phyloP scores from a whole-genome alignment of 64 coral and sea anemone species.

The Pocillopora damicornis region DNA sequence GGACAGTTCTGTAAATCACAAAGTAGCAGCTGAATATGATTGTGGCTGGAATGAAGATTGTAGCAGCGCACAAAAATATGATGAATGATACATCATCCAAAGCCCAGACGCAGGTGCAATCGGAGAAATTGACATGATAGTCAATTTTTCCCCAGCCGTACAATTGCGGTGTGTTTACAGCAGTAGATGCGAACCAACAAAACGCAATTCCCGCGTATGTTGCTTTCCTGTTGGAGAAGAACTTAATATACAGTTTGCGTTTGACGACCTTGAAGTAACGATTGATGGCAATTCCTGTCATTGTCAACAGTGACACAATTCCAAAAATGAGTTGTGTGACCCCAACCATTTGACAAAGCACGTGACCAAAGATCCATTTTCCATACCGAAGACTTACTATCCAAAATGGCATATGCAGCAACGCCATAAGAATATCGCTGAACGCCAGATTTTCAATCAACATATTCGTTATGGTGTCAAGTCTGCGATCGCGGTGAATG shows the following conservation, averaged over 20 bases:
- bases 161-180: slow-evolving; percentile 38
- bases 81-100: slow-evolving; percentile 34
- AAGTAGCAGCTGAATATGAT: slow-evolving; percentile 53
- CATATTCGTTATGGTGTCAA: slow-evolving; percentile 45
- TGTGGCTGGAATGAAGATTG: slow-evolving; percentile 26
- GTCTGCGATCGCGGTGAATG: slow-evolving; percentile 24
- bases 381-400: slow-evolving; percentile 33
- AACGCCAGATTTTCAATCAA: slow-evolving; percentile 53
- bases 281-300: slow-evolving; percentile 52
- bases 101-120: slow-evolving; percentile 42
- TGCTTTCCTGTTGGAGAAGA: slow-evolving; percentile 18
- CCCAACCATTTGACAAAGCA: slow-evolving; percentile 21
- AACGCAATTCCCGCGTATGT: background rate
- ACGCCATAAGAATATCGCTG: slow-evolving; percentile 53
- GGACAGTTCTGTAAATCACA: slow-evolving; percentile 59
- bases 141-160: slow-evolving; percentile 47
- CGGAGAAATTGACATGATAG: slow-evolving; percentile 1
- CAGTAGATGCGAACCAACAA: slow-evolving; percentile 25
- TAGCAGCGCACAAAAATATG: background rate
- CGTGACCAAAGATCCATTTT: slow-evolving; percentile 41
- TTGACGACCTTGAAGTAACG: slow-evolving; percentile 55
- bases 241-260: slow-evolving; percentile 13
- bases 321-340: slow-evolving; percentile 45
- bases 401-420: slow-evolving; percentile 57
- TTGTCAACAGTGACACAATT: slow-evolving; percentile 46